Evolutionary conservation across 2,888 invertebrate genomes (phyloP), one percentile per base, ranked within the genome.

Genomic region (Dynastes tityus): DNA sequence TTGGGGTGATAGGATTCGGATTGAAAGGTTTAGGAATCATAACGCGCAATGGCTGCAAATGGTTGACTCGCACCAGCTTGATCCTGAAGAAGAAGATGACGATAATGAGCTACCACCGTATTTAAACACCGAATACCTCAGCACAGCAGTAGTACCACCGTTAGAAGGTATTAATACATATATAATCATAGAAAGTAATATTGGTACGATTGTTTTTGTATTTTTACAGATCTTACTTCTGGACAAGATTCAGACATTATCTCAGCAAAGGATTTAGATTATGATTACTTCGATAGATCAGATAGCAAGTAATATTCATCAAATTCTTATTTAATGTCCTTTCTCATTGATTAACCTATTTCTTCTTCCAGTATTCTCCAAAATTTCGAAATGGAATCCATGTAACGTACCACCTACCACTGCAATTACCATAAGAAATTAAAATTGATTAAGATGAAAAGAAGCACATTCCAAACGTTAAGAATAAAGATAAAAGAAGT

Each of bases 1-100:
- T 78, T 99, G 98, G 98, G 95, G 97, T n/a, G 94, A 93, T 77
- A 93, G 97, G 85, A 97, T 99, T 80, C 96, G 96, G 91, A 91
- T 94, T 85, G 98, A 98, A 89, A 95, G 98, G 84, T 99, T 99
- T 89, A 93, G 97, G n/a, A 97, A 97, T 89, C 98, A 99, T 89
- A 99, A 99, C 89, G 96, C 97, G 0, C 98, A 99, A 87, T 99
- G 99, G 99, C 90, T 99, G 82, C 97, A 97, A 85, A 98, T 98
- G 95, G 97, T 99, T 55, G 97, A 98, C 89, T 91, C 91, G 79
- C 92, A 92, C 80, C 90, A 91, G 80, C 84, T 89, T 61, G 87
- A 87, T 53, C 87, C 86, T 1, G 88, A 88, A 68, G 90, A 89
- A 63, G 87, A 87, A 65, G 92, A 90, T 67, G 92, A 90, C 65